These are phyloP conservation scores for Platycheirus rosarum DNA, from an alignment of 2,888 invertebrate species.

Conservation along the genomic window DNA sequence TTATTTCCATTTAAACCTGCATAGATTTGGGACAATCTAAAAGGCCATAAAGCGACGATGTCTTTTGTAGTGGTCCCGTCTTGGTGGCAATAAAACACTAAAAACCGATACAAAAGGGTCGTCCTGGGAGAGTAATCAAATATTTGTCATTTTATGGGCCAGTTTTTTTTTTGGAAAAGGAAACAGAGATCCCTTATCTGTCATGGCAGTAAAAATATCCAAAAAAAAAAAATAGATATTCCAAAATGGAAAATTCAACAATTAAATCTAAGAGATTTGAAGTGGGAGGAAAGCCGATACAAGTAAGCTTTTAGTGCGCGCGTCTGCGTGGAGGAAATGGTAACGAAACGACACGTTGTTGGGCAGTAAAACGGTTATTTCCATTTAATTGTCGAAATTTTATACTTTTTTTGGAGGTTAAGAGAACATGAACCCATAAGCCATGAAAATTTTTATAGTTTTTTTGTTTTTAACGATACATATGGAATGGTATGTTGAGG, in stretches of 20 bases:
- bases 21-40: slow-evolving; percentile 23
- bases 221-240: slow-evolving; percentile 25
- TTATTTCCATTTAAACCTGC: neutral
- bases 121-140: slow-evolving; percentile 51
- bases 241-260: slow-evolving; percentile 43
- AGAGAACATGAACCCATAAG: slow-evolving; percentile 51
- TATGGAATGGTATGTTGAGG: no score
- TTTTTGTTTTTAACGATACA: slow-evolving; percentile 7
- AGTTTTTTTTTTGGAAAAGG: neutral
- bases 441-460: slow-evolving; percentile 52
- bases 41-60: slow-evolving; percentile 52
- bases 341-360: slow-evolving; percentile 66
- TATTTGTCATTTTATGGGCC: slow-evolving; percentile 60
- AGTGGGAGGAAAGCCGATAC: slow-evolving; percentile 58
- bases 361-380: slow-evolving; percentile 59
- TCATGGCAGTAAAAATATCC: slow-evolving; percentile 59
- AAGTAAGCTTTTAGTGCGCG: slow-evolving; percentile 49
- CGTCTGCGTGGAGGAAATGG: slow-evolving; percentile 29
- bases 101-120: slow-evolving; percentile 62
- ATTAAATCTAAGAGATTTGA: slow-evolving; percentile 45
- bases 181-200: slow-evolving; percentile 52
- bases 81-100: slow-evolving; percentile 65
- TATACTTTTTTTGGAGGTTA: slow-evolving; percentile 40
- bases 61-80: slow-evolving; percentile 65
- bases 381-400: slow-evolving; percentile 64